Percentiles rank a stretch among this genome's conserved stretches.
These are phyloP conservation scores for Lordiphosa fenestrarum DNA, from an alignment of 2,888 invertebrate species.

Conservation along the genomic window DNA sequence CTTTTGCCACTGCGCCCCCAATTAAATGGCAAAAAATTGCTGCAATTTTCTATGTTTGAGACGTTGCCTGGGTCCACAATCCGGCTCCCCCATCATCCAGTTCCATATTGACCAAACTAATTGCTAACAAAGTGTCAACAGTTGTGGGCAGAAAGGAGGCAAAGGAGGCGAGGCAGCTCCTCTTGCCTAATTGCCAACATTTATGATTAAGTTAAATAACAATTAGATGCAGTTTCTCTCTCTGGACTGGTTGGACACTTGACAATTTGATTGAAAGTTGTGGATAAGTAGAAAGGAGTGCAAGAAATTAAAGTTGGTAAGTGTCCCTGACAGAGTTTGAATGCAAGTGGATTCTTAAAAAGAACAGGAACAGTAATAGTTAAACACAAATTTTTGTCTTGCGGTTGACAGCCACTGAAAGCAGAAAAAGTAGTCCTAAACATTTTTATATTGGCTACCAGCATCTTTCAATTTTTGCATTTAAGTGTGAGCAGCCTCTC, in stretches of 20 bases:
- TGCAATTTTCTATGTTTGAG: constrained; percentile 48
- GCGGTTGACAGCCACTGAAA: too few species aligned
- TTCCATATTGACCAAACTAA: constrained; percentile 48
- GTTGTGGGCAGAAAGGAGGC: constrained; percentile 22
- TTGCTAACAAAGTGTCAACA: constrained; percentile 72
- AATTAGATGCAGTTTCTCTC: constrained; percentile 55
- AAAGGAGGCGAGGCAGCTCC: constrained; percentile 12
- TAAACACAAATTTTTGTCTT: too few species aligned
- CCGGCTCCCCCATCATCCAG: neutral
- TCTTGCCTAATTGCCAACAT: constrained; percentile 47
- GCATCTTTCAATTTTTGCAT: too few species aligned
- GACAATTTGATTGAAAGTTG: constrained; percentile 1
- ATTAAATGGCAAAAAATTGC: constrained; percentile 55
- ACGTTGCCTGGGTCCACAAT: constrained; percentile 32
- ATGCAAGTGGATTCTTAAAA: too few species aligned
- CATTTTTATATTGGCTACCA: too few species aligned
- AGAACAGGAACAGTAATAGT: too few species aligned
- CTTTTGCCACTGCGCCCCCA: constrained; percentile 42
- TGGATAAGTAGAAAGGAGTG: neutral
- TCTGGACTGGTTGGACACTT: constrained; percentile 5
- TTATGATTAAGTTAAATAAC: constrained; percentile 67
- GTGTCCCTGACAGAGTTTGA: neutral
- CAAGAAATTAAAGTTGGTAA: neutral
- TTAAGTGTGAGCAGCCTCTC: too few species aligned
- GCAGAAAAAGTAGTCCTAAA: too few species aligned